Evolutionary conservation across 2,797 vertebrate genomes (phyloP), one percentile per base, ranked within the genome.

Genomic region (Anisognathus igniventris): DNA sequence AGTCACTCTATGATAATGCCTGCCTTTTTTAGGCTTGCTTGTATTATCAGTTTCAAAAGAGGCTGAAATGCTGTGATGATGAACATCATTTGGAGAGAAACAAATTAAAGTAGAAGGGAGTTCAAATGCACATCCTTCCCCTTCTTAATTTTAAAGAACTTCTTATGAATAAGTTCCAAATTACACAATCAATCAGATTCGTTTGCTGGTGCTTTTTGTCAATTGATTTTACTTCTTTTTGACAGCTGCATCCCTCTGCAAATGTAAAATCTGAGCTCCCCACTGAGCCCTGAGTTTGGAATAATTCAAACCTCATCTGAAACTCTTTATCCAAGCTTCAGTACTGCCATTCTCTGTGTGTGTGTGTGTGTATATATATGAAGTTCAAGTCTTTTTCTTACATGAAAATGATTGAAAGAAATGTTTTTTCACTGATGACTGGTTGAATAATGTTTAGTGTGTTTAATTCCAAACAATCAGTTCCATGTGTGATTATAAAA

Each of bases 261-360:
- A 86, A 78, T 76, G 62, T 87, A 93, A 89, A 93, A 95, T 78
- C 74, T 81, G 53, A 96, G 93, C 83, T 96, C 77, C 86, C 73
- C 86, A 35, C 61, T 90, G 78, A 88, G 77, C 78, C 78, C 76
- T 76, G 68, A 58, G 72, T 95, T 92, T 94, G 54, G 64, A 73
- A 94, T 95, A 96, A 94, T 94, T 96, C 88, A 97, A 67, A 48
- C 61, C 75, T 95, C 76, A 86, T 93, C 65, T 76, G 84, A 78
- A 86, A 73, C 68, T 94, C 18, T 74, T 76, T 96, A 94, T 96
- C 60, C 72, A 79, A 76, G 37, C 68, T 95, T 85, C 87, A 90
- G 61, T 83, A 84, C 56, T 92, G 64, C 71, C 53, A 56, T 85
- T 64, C 76, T 93, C 56, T 94, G 17, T 73, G 14, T 75, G 54